Evolutionary conservation across 2,797 vertebrate genomes (phyloP).

Genomic region (Benthosema pterotum): DNA sequence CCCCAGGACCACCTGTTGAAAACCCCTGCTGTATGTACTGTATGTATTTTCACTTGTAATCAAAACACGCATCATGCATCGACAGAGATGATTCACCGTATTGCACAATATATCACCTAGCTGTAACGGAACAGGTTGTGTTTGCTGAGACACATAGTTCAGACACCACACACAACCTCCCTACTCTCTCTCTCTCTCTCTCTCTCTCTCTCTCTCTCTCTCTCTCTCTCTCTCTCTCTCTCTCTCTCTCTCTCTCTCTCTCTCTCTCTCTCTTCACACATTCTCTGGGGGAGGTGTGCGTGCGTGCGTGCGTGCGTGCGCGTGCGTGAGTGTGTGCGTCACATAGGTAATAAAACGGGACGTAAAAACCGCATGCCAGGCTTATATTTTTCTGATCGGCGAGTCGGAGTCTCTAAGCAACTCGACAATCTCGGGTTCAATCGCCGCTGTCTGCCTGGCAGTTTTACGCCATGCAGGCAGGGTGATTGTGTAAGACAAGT

Average conservation of each 20-base stretch:
- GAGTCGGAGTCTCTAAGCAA: slow-evolving; percentile 60
- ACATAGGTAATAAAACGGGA: slow-evolving; percentile 50
- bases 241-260: too few species aligned
- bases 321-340: slow-evolving; percentile 42
- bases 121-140: slow-evolving; percentile 1
- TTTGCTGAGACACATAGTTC: slow-evolving; percentile 19
- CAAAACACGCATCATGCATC: too few species aligned
- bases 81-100: slow-evolving; percentile 6
- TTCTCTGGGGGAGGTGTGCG: too few species aligned
- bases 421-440: slow-evolving; percentile 16
- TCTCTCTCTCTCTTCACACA: too few species aligned
- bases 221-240: too few species aligned
- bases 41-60: too few species aligned
- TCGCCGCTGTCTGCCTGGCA: too few species aligned
- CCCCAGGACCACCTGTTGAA: too few species aligned
- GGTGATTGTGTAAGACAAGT: background rate
- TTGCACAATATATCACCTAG: background rate
- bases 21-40: too few species aligned
- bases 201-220: too few species aligned
- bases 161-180: background rate
- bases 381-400: slow-evolving; percentile 38
- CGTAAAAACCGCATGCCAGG: slow-evolving; percentile 52
- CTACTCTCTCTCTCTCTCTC: too few species aligned
- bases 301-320: too few species aligned
- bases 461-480: background rate